Evolutionary conservation across 2,888 invertebrate genomes (phyloP).

Genomic region (Meiosimyza decipiens): DNA sequence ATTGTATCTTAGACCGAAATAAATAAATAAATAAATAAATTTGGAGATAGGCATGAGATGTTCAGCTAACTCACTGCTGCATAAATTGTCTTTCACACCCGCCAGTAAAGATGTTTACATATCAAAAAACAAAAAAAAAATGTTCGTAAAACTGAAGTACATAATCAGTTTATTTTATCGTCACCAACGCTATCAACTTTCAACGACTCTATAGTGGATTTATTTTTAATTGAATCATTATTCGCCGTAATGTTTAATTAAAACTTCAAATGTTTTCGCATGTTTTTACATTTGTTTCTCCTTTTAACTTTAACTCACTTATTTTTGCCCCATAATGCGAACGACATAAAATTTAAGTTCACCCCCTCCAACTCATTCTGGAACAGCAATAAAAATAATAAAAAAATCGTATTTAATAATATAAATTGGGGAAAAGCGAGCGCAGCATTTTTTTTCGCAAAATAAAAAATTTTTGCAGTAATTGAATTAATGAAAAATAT

Average conservation of each 20-base stretch:
- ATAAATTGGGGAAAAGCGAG: neutral
- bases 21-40: too few relatives aligned
- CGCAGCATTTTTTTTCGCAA: neutral
- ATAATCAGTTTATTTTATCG: too few relatives aligned
- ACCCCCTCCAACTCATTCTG: neutral
- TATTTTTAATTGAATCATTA: constrained; percentile 53
- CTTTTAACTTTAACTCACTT: neutral
- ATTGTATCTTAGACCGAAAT: too few relatives aligned
- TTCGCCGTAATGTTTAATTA: constrained; percentile 51
- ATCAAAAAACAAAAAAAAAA: too few relatives aligned
- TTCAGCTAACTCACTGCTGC: too few relatives aligned
- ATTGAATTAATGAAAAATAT: constrained; percentile 23
- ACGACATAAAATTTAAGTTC: neutral
- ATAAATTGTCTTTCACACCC: too few relatives aligned
- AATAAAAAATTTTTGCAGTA: constrained; percentile 4
- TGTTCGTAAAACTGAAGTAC: too few relatives aligned
- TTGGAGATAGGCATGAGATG: too few relatives aligned
- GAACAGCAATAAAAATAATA: neutral
- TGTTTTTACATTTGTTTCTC: neutral
- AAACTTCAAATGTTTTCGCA: constrained; percentile 36
- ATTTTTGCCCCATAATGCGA: neutral
- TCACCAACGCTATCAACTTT: neutral
- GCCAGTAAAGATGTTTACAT: too few relatives aligned
- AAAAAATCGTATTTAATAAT: neutral
- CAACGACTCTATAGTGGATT: constrained; percentile 33